A percentile compares a stretch with the other conserved stretches of the same genome.
These are phyloP conservation scores for Andrena cerasifolii DNA, from an alignment of 1,140 invertebrate genomes.

Conservation along the genomic window DNA sequence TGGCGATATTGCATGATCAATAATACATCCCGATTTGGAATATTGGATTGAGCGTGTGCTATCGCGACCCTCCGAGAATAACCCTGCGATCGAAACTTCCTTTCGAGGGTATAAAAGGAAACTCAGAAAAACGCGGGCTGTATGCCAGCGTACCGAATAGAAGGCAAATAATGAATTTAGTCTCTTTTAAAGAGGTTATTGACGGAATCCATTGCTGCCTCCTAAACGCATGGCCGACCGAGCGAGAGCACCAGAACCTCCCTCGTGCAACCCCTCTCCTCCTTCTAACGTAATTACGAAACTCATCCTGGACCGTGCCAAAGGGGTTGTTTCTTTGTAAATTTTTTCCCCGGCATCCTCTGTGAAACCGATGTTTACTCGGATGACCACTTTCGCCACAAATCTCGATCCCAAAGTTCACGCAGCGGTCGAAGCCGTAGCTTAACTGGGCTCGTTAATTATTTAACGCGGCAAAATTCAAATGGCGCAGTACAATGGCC, in stretches of 20 bases:
- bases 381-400: conserved; percentile 52
- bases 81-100: conserved; percentile 45
- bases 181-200: conserved; percentile 67
- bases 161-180: conserved; percentile 66
- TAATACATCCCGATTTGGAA: conserved; percentile 36
- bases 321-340: conserved; percentile 56
- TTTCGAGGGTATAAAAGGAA: conserved; percentile 42
- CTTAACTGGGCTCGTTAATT: not conserved
- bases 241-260: conserved; percentile 43
- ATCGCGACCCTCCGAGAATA: conserved; percentile 24
- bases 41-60: conserved; percentile 19
- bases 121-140: conserved; percentile 29
- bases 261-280: conserved; percentile 14
- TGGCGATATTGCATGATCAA: conserved; percentile 41
- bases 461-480: not conserved
- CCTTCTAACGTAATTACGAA: conserved; percentile 64
- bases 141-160: conserved; percentile 30
- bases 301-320: conserved; percentile 51
- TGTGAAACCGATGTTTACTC: conserved; percentile 62
- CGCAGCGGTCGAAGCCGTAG: not conserved
- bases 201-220: conserved; percentile 57
- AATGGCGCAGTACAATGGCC: not conserved
- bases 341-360: conserved; percentile 21
- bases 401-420: conserved; percentile 49
- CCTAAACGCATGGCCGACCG: conserved; percentile 66